These are phyloP conservation scores for Dicycla oo DNA, from an alignment of 2,888 invertebrate genomes.

Conservation along the genomic window DNA sequence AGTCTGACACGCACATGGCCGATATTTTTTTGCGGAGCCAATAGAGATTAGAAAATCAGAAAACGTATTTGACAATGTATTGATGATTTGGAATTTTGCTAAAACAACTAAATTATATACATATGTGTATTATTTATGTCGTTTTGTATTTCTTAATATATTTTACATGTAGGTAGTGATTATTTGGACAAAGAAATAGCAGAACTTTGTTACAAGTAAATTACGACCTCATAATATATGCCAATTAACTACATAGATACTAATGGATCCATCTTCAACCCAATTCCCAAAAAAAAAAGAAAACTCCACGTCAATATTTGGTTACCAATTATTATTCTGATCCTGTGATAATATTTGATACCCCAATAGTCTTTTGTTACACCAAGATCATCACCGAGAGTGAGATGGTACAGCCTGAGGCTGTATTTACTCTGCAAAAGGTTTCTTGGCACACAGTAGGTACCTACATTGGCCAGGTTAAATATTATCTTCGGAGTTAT, in stretches of 20 bases:
- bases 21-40: background rate
- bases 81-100: background rate
- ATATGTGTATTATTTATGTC: background rate
- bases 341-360: background rate
- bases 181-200: background rate
- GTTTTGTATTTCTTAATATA: background rate
- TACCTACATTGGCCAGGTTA: background rate
- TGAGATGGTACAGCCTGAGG: background rate
- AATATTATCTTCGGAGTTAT: background rate
- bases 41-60: background rate
- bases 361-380: background rate
- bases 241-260: background rate
- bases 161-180: background rate
- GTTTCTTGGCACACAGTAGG: background rate
- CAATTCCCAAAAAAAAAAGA: too few relatives aligned
- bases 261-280: background rate
- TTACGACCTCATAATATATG: background rate
- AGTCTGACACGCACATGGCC: too few relatives aligned
- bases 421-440: background rate
- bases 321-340: slow-evolving; percentile 3
- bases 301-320: background rate
- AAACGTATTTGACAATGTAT: background rate
- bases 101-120: background rate
- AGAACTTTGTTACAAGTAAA: background rate
- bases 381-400: background rate